Base-by-base conservation (phyloP, 1,140 invertebrate genomes). In the Calliopsis andreniformis region DNA sequence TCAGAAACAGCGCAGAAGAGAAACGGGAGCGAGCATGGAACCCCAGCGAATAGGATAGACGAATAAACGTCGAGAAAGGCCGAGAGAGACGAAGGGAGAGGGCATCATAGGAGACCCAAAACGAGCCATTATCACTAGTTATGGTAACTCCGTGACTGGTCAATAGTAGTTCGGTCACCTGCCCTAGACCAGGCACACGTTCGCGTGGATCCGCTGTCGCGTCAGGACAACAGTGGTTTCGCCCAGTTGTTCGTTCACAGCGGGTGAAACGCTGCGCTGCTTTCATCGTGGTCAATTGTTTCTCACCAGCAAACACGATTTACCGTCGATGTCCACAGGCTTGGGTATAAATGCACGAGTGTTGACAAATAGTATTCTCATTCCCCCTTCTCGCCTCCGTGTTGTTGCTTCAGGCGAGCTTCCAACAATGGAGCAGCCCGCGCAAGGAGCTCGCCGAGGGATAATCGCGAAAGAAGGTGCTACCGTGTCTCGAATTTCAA, bases 301-400 rank as follows among this genome's bases (percentile, higher is more conserved):
- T 68, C 59, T 23, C 79, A 6, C 45, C 63, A 58, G 66, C 28
- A 23, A 51, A 75, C 61, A 82, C 86, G 82, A 87, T 86, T 87
- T 87, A 86, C 78, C 67, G 83, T 28, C 72, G 51, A 77, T 72
- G 77, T 78, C 79, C 70, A 69, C 73, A 53, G 59, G 61, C 66
- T 16, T 55, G 28, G 64, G 82, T 83, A 86, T 76, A 87, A 83
- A 83, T 80, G 79, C 79, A 72, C 59, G 76, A 82, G 66, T 85
- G 78, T 85, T 87, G 86, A 85, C 81, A 87, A 87, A 87, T 83
- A 85, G 67, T 84, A 80, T 84, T 78, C 79, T 55, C 78, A 49
- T 10, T 18, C 14, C 18, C 58, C 6, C 0, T 18, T 1, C 43
- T 3, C 23, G 28, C n/a, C 3, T 0, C 3, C n/a, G 18, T 3